Conservation (phyloP, 2,113 vertebrate species). For the Sylvia atricapilla region DNA sequence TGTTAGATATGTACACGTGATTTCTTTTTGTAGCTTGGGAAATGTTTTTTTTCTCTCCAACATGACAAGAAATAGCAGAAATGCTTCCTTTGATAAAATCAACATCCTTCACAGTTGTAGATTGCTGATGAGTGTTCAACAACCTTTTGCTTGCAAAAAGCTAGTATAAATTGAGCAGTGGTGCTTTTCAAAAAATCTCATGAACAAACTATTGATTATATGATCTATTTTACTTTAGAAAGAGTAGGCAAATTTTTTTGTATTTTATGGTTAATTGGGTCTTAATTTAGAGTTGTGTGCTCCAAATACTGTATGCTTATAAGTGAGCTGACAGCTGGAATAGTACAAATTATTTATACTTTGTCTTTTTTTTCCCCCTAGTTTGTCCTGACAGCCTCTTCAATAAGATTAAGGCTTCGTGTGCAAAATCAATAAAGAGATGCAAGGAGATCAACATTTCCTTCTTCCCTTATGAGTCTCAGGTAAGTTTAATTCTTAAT, state of each 20-base stretch:
- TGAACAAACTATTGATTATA: background rate
- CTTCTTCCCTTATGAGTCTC: conserved; percentile 90
- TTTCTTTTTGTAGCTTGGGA: background rate
- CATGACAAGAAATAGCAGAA: background rate
- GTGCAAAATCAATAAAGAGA: conserved; percentile 85
- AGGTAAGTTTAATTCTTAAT: conserved; percentile 73
- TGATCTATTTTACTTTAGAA: background rate
- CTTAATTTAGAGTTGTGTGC: background rate
- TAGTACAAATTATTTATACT: background rate
- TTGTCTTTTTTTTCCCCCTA: conserved; percentile 37
- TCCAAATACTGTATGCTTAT: background rate
- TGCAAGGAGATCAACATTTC: conserved; percentile 94
- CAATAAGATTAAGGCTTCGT: conserved; percentile 86
- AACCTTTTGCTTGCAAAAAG: background rate
- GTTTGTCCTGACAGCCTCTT: conserved; percentile 92
- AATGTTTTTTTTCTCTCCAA: background rate
- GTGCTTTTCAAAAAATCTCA: background rate
- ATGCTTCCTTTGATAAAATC: background rate
- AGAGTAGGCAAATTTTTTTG: background rate
- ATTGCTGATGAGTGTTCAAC: background rate
- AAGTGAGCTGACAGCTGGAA: background rate
- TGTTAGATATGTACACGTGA: background rate
- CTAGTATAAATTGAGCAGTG: background rate
- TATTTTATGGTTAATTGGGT: background rate
- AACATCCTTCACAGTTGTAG: background rate